Conservation (phyloP, 2,797 vertebrate genomes). For the Rhinichthys osculus region DNA sequence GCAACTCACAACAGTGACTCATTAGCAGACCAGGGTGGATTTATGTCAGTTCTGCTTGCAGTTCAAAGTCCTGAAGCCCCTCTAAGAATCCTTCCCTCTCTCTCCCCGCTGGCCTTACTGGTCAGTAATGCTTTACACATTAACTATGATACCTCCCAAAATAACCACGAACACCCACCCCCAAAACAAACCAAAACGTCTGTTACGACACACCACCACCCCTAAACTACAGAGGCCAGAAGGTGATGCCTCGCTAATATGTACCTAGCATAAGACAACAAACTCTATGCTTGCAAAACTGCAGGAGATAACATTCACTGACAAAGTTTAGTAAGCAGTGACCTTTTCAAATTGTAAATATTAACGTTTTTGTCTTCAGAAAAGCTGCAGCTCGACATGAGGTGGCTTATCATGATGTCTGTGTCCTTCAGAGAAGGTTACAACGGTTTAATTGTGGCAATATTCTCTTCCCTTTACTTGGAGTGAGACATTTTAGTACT, state of each 20-base stretch:
- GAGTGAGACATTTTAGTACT: background rate
- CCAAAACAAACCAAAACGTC: slow-evolving; percentile 24
- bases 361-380: slow-evolving; percentile 9
- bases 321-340: slow-evolving; percentile 4
- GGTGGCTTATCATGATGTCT: background rate
- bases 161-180: background rate
- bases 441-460: slow-evolving; percentile 20
- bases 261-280: slow-evolving; percentile 19
- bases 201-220: slow-evolving; percentile 29
- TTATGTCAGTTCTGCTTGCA: slow-evolving; percentile 46
- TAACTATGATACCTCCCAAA: slow-evolving; percentile 56
- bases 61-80: slow-evolving; percentile 56
- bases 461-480: slow-evolving; percentile 19
- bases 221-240: slow-evolving; percentile 10
- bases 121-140: slow-evolving; percentile 52
- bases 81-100: background rate
- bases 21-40: slow-evolving; percentile 49
- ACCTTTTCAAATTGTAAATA: slow-evolving; percentile 9
- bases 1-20: slow-evolving; percentile 26
- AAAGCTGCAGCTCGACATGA: background rate
- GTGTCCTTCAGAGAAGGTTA: slow-evolving; percentile 36
- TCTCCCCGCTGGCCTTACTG: slow-evolving; percentile 8
- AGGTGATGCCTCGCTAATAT: slow-evolving; percentile 34
- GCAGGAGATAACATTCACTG: slow-evolving; percentile 21
- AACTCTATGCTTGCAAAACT: slow-evolving; percentile 18